Percentiles rank a stretch among this genome's conserved stretches.
Evolutionary conservation across 1,140 invertebrate species (phyloP).

Genomic region (Macrocentrus cingulum): DNA sequence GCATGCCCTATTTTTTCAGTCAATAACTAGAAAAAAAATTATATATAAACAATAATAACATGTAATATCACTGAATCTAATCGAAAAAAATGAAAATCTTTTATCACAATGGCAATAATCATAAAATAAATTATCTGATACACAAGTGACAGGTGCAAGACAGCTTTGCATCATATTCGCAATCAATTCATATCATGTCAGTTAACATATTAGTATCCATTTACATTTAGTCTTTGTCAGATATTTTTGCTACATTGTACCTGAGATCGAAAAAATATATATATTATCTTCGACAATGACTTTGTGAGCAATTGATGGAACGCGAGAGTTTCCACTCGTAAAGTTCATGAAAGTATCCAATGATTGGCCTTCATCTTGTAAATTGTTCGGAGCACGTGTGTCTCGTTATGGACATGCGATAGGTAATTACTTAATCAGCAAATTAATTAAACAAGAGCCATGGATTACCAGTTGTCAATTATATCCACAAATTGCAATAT

Average conservation of each 20-base stretch:
- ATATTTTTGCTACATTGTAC: too few species aligned
- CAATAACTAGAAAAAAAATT: neutral
- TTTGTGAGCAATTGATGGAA: neutral
- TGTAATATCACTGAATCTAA: too few species aligned
- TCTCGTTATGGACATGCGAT: neutral
- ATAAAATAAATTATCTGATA: neutral
- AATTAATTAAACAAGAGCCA: too few species aligned
- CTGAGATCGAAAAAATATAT: too few species aligned
- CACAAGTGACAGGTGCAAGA: slow-evolving; percentile 15
- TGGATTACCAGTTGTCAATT: too few species aligned
- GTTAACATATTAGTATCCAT: neutral
- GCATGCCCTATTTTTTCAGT: neutral
- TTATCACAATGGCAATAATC: neutral
- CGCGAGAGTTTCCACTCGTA: neutral
- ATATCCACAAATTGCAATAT: too few species aligned
- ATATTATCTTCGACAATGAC: too few species aligned
- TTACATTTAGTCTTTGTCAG: too few species aligned
- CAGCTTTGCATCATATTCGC: neutral
- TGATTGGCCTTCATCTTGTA: neutral
- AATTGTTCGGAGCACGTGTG: slow-evolving; percentile 7
- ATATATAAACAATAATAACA: neutral
- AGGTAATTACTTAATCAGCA: neutral
- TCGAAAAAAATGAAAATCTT: neutral
- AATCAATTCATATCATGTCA: neutral
- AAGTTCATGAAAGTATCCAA: too few species aligned